Percentiles rank a stretch among this genome's conserved stretches.
These are phyloP conservation scores for Zoanthus gigantus DNA, from an alignment of 92 coral and sea anemone species.

Conservation along the genomic window DNA sequence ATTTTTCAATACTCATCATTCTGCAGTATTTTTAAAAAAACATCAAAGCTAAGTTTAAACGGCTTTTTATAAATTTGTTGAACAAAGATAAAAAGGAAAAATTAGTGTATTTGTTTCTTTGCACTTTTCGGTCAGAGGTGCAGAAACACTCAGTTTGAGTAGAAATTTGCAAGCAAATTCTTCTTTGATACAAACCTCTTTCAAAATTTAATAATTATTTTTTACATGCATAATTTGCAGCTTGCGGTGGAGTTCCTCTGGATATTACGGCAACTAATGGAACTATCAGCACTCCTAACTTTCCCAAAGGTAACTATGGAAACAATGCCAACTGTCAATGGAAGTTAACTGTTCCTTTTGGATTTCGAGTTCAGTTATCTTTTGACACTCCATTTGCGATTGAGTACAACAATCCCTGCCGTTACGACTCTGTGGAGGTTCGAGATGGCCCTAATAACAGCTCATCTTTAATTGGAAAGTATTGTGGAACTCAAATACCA, in stretches of 20 bases:
- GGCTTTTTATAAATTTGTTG: too few relatives aligned
- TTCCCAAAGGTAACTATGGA: constrained; percentile 1
- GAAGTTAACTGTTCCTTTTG: constrained; percentile 12
- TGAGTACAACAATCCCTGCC: not conserved
- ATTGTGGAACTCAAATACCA: too few relatives aligned
- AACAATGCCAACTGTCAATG: not conserved
- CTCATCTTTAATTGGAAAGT: too few relatives aligned
- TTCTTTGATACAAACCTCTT: not conserved
- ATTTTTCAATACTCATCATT: too few relatives aligned
- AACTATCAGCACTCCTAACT: not conserved
- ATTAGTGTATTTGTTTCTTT: too few relatives aligned
- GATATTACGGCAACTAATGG: not conserved
- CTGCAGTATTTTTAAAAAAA: too few relatives aligned
- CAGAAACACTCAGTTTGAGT: too few relatives aligned
- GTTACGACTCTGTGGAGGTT: not conserved
- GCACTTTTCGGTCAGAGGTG: too few relatives aligned
- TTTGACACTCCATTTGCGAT: not conserved
- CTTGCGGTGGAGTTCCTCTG: not conserved
- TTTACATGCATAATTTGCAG: not conserved
- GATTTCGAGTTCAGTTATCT: not conserved
- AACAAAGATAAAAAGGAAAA: too few relatives aligned
- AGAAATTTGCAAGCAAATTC: too few relatives aligned
- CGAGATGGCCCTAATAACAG: not conserved
- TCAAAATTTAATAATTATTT: too few relatives aligned
- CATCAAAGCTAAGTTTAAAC: too few relatives aligned